Percentiles rank a stretch among this genome's conserved stretches.
Evolutionary conservation across 2,797 vertebrate genomes (phyloP).

Genomic region (Tinamus major): DNA sequence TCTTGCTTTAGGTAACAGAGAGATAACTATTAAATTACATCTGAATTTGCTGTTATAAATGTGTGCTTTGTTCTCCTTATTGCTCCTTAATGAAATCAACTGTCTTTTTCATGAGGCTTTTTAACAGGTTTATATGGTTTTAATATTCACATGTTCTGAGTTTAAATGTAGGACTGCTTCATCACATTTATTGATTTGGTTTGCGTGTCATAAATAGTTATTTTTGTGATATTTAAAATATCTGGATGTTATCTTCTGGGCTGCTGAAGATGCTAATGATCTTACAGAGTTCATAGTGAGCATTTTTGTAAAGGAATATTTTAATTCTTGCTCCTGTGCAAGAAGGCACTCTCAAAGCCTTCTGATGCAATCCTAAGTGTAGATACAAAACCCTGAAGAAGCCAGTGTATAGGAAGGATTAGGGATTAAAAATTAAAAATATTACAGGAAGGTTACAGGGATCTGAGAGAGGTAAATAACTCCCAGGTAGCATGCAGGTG

Average conservation of each 20-base stretch:
- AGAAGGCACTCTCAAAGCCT: not conserved
- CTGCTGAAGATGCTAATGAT: not conserved
- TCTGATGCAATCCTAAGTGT: not conserved
- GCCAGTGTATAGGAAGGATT: not conserved
- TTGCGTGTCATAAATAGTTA: not conserved
- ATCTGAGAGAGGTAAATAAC: not conserved
- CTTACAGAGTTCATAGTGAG: not conserved
- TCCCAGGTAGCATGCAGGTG: fast-evolving
- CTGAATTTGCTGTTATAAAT: not conserved
- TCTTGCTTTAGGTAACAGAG: not conserved
- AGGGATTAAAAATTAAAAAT: not conserved
- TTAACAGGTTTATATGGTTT: not conserved
- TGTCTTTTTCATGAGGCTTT: not conserved
- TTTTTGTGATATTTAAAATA: not conserved
- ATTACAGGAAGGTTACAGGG: not conserved
- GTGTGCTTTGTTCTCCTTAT: not conserved
- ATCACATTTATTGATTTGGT: not conserved
- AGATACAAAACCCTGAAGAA: not conserved
- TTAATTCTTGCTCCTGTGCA: not conserved
- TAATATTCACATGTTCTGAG: not conserved
- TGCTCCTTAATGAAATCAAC: not conserved
- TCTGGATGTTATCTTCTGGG: not conserved
- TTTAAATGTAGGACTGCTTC: not conserved
- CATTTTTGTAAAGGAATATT: not conserved
- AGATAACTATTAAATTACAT: not conserved